Percentiles rank a stretch among this genome's conserved stretches.
Evolutionary conservation across 2,888 invertebrate species (phyloP).

Genomic region (Microplitis manilae): DNA sequence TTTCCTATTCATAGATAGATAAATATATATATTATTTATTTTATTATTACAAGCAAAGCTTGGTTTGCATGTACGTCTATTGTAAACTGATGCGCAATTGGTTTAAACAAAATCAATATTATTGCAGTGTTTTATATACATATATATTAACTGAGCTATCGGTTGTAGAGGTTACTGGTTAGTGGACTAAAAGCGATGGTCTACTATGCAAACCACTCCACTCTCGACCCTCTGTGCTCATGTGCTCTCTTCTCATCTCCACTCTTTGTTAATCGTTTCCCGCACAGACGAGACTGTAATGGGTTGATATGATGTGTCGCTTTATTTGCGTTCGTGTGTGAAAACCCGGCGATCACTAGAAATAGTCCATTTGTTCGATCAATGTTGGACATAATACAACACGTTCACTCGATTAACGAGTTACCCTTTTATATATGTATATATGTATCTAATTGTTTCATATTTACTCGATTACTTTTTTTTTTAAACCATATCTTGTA

Average conservation of each 20-base stretch:
- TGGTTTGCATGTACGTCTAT: neutral
- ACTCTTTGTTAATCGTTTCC: slow-evolving; percentile 40
- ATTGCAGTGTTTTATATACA: slow-evolving; percentile 13
- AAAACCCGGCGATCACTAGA: slow-evolving; percentile 24
- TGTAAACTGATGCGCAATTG: slow-evolving; percentile 10
- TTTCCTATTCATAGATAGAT: no score
- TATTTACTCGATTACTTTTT: no score
- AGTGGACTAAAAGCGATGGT: slow-evolving; percentile 23
- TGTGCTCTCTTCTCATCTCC: slow-evolving; percentile 25
- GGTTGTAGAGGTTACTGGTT: slow-evolving; percentile 3
- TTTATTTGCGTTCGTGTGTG: slow-evolving; percentile 4
- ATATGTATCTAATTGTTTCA: no score
- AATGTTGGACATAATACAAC: slow-evolving; percentile 4
- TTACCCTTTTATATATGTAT: neutral
- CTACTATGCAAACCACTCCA: slow-evolving; percentile 22
- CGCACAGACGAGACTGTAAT: slow-evolving; percentile 6
- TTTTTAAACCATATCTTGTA: no score
- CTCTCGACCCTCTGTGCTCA: slow-evolving; percentile 15
- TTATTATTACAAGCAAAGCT: neutral
- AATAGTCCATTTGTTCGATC: neutral
- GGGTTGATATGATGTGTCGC: slow-evolving; percentile 18
- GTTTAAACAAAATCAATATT: slow-evolving; percentile 30
- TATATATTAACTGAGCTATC: neutral
- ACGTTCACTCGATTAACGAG: neutral
- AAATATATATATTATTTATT: no score